phyloP scores from a whole-genome alignment of 1,140 invertebrate genomes.

The Calycopis cecrops region DNA sequence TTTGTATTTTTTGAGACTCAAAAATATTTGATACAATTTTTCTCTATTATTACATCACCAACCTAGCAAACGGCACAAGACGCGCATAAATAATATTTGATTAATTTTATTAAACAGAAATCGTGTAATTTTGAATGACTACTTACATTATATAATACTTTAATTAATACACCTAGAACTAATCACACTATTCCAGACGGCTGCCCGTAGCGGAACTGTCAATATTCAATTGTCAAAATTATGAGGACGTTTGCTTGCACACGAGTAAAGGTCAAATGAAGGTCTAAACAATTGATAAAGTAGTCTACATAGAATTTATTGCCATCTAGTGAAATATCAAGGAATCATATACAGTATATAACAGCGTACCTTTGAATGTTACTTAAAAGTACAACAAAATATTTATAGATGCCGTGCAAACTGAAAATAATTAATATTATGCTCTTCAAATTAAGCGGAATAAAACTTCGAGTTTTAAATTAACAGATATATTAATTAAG shows the following conservation, averaged over 20 bases:
- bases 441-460: neutral
- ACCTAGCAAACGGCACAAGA: neutral
- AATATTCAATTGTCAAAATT: constrained; percentile 55
- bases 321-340: no score
- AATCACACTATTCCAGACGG: neutral
- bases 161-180: constrained; percentile 17
- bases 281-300: constrained; percentile 34
- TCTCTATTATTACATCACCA: constrained; percentile 20
- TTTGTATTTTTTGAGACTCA: no score
- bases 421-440: neutral
- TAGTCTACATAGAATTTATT: no score
- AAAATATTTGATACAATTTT: no score
- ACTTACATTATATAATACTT: constrained; percentile 37
- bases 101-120: neutral
- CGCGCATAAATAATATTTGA: neutral
- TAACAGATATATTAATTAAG: no score
- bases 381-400: neutral
- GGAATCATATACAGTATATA: no score
- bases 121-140: neutral
- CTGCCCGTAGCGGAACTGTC: constrained; percentile 28
- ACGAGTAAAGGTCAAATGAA: constrained; percentile 70
- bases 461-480: neutral
- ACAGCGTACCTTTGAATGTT: neutral
- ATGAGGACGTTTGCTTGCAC: constrained; percentile 45
- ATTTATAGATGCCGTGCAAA: neutral